Conservation (phyloP, 2,113 vertebrate genomes). For the Phalacrocorax brasilianus region DNA sequence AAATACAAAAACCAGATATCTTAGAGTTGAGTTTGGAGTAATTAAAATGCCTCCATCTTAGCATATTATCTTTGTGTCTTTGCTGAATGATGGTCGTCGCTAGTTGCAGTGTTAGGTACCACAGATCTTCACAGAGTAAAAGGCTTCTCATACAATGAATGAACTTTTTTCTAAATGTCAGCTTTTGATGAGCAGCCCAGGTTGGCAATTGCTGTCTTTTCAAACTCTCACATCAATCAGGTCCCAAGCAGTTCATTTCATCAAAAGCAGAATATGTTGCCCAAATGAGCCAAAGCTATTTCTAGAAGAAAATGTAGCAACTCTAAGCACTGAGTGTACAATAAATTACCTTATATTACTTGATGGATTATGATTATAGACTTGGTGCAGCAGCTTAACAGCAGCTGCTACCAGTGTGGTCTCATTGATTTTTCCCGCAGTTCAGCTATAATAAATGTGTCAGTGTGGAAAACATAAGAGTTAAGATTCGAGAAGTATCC, state of each 20-base stretch:
- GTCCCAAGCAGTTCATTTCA: slow-evolving; percentile 59
- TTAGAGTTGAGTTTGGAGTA: neutral
- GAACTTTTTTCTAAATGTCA: neutral
- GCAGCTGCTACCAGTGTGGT: neutral
- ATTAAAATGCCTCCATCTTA: neutral
- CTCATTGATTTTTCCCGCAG: neutral
- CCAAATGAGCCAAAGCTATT: slow-evolving; percentile 48
- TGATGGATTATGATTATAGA: slow-evolving; percentile 58
- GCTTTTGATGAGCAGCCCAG: neutral
- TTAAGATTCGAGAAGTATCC: neutral
- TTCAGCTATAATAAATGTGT: neutral
- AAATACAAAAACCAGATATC: neutral
- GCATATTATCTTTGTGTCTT: neutral
- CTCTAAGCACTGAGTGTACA: slow-evolving; percentile 11
- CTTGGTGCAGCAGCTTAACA: neutral
- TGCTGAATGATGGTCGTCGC: neutral
- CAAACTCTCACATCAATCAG: slow-evolving; percentile 5
- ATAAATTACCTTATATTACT: slow-evolving; percentile 53
- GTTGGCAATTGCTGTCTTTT: slow-evolving; percentile 29
- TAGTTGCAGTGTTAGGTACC: neutral
- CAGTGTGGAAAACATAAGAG: neutral
- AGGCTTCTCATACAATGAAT: neutral
- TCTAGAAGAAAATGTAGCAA: slow-evolving; percentile 54
- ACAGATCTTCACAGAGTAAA: neutral
- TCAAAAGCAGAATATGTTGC: slow-evolving; percentile 49